Base-by-base conservation (phyloP, 2,888 invertebrate genomes). In the Liposcelis brunnea region DNA sequence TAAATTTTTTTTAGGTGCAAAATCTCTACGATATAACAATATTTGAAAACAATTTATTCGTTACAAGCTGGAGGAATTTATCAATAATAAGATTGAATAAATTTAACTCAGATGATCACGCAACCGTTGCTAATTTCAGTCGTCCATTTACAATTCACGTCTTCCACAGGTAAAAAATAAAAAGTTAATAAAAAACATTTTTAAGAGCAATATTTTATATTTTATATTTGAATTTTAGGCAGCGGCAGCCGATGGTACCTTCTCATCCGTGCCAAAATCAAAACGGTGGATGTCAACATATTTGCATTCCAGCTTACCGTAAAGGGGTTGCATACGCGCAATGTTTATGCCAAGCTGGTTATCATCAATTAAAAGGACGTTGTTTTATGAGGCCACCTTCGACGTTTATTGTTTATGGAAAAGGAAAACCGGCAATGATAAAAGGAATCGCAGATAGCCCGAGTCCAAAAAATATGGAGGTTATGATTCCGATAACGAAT, bases 281-380 rank as follows among this genome's bases (percentile, higher is more conserved):
- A 55, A 74, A 75, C 57, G 80, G 79, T 51, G 73, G 74, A 50
- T 86, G 86, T 67, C 72, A 73, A 53, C 84, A 86, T 62, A 66
- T 86, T 50, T 86, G 86, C 64, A 66, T 84, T 49, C 72, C 82
- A 37, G 48, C 59, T n/a, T 78, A 58, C 16, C 61, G 61, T 31
- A 60, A 59, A 51, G 46, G 44, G 18, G 65, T 66, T 48, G 69
- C 73, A 1, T 59, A 69, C 51, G 74, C 74, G 50, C 71, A 70
- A 54, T 87, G 86, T 63, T 57, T 76, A 43, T 86, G 86, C 58
- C 69, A 73, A 33, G 74, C 79, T 53, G 86, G 86, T 2, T 83
- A 72, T 65, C 26, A 26, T 26, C 26, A 26, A 8, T 26, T 26
- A 26, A 26, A 26, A 26, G 26, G 26, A 8, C 5, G 26, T 4